Base-by-base conservation (phyloP, 2,888 invertebrate genomes). In the Shargacucullia verbasci region DNA sequence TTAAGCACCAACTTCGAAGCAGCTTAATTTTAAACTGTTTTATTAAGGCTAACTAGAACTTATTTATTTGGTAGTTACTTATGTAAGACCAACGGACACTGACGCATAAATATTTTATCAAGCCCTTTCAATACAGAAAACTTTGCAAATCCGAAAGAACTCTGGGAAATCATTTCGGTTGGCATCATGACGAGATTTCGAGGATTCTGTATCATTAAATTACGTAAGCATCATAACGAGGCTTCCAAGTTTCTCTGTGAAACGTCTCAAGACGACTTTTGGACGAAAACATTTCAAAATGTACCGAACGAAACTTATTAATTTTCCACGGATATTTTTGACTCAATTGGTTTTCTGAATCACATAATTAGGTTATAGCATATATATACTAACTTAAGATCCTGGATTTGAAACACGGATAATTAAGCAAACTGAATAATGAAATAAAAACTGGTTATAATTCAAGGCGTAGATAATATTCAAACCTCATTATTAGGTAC, bases 171-270 rank as follows among this genome's bases (percentile, higher is more conserved):
- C 52, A 67, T 58, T 70, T 64, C 53, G 40, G 40, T n/a, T 33
- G 34, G 34, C 39, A 52, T 38, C 53, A 35, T 46, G 56, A 41
- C 37, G 40, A 69, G 31, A 29, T 39, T 11, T 33, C 61, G 40
- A 57, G 15, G 46, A 40, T 66, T 48, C 34, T 29, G 34, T 62
- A 52, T 67, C 61, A 61, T 71, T 58, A 54, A 56, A 66, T 66
- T 61, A 54, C 55, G 44, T 55, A 46, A 15, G 54, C 34, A 15
- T 48, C 61, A 53, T 71, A 62, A 52, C 57, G 31, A 70, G 37
- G 40, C 49, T 11, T 49, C 40, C 10, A 64, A 57, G 46, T 53
- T 66, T 39, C 48, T 25, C 12, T 25, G 13, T 38, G 25, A 43
- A 70, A 53, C 12, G 61, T 50, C n/a, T 10, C 11, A 35, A 47